Percentiles rank a stretch among this genome's conserved stretches.
Evolutionary conservation across 2,113 vertebrate species (phyloP).

Genomic region (Microtus oregoni): DNA sequence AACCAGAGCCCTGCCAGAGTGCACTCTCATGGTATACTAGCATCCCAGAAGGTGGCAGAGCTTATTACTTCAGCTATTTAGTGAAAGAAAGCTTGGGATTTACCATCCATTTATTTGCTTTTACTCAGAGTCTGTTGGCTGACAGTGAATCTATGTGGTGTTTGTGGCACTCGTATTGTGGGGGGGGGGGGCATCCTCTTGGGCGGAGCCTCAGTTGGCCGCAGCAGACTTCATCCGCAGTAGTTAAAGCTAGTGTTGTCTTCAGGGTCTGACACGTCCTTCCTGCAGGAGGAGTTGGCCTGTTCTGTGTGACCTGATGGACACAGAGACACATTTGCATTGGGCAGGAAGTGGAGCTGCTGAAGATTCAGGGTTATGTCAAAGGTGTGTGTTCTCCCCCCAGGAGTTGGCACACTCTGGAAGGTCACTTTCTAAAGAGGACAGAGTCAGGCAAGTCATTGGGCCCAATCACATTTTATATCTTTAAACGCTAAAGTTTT

Average conservation of each 20-base stretch:
- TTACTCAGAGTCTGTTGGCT: background rate
- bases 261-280: background rate
- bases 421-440: accelerated
- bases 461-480: background rate
- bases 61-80: background rate
- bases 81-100: background rate
- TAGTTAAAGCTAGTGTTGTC: background rate
- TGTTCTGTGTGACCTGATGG: background rate
- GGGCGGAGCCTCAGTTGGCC: background rate
- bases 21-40: background rate
- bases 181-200: background rate
- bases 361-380: accelerated
- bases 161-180: background rate
- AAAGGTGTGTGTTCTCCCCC: background rate
- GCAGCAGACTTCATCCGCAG: background rate
- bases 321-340: background rate
- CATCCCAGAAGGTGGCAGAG: background rate
- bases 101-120: background rate
- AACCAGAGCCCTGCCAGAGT: background rate
- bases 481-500: background rate
- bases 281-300: background rate
- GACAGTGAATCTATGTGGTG: background rate
- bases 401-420: background rate
- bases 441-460: background rate
- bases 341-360: background rate